Evolutionary conservation across 2,113 vertebrate genomes (phyloP).

Genomic region (Condylura cristata): DNA sequence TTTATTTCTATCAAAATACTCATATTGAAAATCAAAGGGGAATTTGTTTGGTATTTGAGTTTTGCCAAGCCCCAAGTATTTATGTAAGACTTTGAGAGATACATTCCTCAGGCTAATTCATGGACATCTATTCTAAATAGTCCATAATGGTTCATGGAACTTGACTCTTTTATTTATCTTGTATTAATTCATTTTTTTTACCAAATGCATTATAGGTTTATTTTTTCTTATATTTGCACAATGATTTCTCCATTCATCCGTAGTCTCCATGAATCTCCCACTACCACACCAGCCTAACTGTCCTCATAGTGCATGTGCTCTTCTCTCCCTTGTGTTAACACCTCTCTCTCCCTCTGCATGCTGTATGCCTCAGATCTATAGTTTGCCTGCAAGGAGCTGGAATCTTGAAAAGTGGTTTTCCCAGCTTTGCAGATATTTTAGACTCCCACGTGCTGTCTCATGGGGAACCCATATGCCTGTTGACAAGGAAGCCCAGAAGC

Average conservation of each 20-base stretch:
- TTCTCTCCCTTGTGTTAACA: no score
- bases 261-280: no score
- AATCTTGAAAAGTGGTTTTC: not conserved
- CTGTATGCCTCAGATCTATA: no score
- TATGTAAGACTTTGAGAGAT: not conserved
- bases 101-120: not conserved
- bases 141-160: not conserved
- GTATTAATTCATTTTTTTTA: no score
- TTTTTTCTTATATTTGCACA: no score
- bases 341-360: no score
- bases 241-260: no score
- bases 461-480: not conserved
- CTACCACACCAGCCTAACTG: no score
- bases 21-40: constrained; percentile 38
- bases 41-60: constrained; percentile 29
- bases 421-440: not conserved
- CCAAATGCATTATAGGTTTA: no score
- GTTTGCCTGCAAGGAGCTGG: not conserved
- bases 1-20: constrained; percentile 44
- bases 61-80: not conserved
- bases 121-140: not conserved
- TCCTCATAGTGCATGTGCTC: no score
- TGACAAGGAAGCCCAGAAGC: not conserved
- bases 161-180: not conserved
- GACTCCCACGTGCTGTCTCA: not conserved